Evolutionary conservation across 2,888 invertebrate genomes (phyloP), one percentile per base, ranked within the genome.

Genomic region (Ochropleura leucogaster): DNA sequence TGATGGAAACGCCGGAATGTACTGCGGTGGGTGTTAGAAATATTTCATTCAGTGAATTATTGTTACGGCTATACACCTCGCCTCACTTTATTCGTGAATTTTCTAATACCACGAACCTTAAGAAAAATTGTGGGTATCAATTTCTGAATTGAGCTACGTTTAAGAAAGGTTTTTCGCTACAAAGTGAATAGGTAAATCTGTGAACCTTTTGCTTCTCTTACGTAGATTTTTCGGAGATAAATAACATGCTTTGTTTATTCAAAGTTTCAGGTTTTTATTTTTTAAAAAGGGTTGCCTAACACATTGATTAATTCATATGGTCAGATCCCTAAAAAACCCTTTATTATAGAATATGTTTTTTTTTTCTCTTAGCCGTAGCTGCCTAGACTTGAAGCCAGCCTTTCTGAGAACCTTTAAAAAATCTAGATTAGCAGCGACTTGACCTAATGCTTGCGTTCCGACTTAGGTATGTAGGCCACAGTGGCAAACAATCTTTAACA

Each of bases 41-140:
- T 87, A 87, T 85, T 84, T 87, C 67, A 84, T 77, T 79, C 78
- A 70, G 82, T 87, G 77, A 87, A 80, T 82, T 85, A 86, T 86
- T 80, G 76, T 86, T 76, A 75, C 84, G 72, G 63, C 74, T 73
- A 79, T 69, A 71, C 74, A 84, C 76, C 76, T 82, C 77, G 59
- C 79, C 59, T 75, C n/a, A 47, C 59, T 76, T 77, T 73, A 80
- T 77, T 78, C 79, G 68, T 51, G 73, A 78, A 74, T 74, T 77
- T 78, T 72, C 72, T 75, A 71, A 80, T 72, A 79, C 62, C 71
- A 55, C 62, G 49, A 73, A 74, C 65, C 74, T 75, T 55, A 73
- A 76, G 75, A 83, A 71, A 84, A 82, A 82, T 84, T 74, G 68
- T 71, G 47, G 46, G 30, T 71, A 71, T 81, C 81, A 72, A 81